These are phyloP conservation scores for Mormyrus proboscirostris DNA, from an alignment of 2,797 vertebrate genomes.

Conservation along the genomic window DNA sequence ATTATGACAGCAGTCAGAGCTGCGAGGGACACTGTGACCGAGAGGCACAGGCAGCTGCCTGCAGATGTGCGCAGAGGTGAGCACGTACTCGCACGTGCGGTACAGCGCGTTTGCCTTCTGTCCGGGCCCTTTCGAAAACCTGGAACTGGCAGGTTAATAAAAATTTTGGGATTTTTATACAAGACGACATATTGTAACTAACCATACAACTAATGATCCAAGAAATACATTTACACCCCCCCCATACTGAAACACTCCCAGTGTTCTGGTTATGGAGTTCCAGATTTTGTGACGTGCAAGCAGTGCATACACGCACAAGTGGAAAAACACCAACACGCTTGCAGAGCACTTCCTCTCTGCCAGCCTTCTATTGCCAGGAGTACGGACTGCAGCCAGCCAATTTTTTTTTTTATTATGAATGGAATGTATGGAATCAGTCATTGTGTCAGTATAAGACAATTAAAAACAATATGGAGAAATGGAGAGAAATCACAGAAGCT, in stretches of 20 bases:
- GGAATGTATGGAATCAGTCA: background rate
- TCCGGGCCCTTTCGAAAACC: background rate
- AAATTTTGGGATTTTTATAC: background rate
- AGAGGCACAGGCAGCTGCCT: slow-evolving; percentile 31
- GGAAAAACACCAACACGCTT: background rate
- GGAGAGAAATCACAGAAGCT: background rate
- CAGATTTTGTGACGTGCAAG: background rate
- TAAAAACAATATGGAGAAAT: background rate
- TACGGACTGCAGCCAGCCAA: background rate
- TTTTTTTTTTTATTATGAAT: background rate
- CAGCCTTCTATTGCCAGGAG: background rate
- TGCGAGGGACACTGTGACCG: slow-evolving; percentile 62
- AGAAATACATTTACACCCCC: background rate
- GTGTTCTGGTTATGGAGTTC: background rate
- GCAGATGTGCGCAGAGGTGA: slow-evolving; percentile 38
- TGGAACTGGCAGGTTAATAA: background rate
- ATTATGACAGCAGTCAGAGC: slow-evolving; percentile 65
- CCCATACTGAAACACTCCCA: background rate
- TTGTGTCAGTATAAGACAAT: slow-evolving; percentile 22
- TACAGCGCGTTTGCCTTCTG: background rate
- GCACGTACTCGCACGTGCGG: background rate
- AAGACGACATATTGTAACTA: background rate
- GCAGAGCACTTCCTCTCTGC: background rate
- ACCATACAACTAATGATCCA: background rate
- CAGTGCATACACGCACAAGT: background rate